A percentile compares a stretch with the other conserved stretches of the same genome.
Conservation (phyloP, 2,113 vertebrate species). For the Ahaetulla prasina region DNA sequence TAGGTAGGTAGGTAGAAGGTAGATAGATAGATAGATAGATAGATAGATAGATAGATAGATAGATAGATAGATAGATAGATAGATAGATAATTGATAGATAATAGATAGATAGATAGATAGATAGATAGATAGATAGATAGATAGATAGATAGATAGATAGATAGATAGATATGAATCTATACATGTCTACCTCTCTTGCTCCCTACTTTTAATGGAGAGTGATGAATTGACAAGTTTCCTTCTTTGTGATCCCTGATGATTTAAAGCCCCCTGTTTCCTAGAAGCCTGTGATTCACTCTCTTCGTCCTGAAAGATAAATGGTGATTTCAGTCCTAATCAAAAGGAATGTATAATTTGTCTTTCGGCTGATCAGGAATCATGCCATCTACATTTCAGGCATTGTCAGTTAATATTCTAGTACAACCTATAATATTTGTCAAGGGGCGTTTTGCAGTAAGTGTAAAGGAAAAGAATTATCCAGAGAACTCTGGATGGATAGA, state of each 20-base stretch:
- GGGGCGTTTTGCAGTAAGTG: conserved; percentile 14
- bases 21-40: too few relatives aligned
- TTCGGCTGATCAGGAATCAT: conserved; percentile 52
- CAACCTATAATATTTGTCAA: conserved; percentile 48
- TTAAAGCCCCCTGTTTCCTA: conserved; percentile 52
- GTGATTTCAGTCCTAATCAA: conserved; percentile 49
- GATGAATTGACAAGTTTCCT: conserved; percentile 48
- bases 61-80: too few relatives aligned
- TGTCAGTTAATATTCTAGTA: conserved; percentile 52
- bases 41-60: too few relatives aligned
- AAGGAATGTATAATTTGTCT: conserved; percentile 51
- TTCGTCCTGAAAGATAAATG: conserved; percentile 52
- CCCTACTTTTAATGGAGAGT: not conserved
- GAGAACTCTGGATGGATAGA: not conserved
- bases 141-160: too few relatives aligned
- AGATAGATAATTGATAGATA: too few relatives aligned
- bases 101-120: too few relatives aligned
- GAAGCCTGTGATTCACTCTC: conserved; percentile 50
- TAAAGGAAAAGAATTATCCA: conserved; percentile 23
- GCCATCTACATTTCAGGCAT: conserved; percentile 37
- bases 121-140: too few relatives aligned
- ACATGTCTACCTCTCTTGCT: conserved; percentile 1
- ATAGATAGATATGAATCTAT: not conserved
- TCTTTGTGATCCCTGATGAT: conserved; percentile 49
- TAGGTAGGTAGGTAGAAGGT: too few relatives aligned